Conservation (phyloP, 2,888 invertebrate species). For the Syrista parreyssii region DNA sequence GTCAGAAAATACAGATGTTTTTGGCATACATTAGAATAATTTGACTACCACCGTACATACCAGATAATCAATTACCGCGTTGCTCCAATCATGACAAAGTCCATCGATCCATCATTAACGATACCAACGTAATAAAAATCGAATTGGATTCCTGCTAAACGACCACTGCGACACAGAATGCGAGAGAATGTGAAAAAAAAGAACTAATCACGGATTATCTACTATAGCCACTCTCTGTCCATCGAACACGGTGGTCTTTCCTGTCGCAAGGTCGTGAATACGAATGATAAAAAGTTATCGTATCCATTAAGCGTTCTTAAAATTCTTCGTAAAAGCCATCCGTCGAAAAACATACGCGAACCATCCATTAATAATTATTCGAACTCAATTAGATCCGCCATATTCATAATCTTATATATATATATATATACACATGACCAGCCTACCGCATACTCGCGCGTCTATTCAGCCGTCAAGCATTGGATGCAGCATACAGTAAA, state of each 20-base stretch:
- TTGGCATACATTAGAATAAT: neutral
- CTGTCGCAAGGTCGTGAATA: neutral
- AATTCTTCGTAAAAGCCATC: neutral
- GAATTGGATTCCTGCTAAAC: neutral
- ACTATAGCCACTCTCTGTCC: neutral
- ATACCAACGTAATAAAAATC: neutral
- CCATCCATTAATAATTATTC: neutral
- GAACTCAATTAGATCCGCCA: neutral
- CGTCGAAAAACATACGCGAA: neutral
- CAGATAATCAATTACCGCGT: neutral
- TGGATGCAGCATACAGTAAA: neutral
- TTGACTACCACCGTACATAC: neutral
- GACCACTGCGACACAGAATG: neutral
- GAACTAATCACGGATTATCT: neutral
- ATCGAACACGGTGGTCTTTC: neutral
- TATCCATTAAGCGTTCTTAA: neutral
- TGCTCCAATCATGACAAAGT: neutral
- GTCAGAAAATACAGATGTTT: neutral
- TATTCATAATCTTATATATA: neutral
- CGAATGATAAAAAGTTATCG: neutral
- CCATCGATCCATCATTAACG: neutral
- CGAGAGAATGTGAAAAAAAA: neutral
- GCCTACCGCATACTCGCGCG: neutral
- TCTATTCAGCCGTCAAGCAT: neutral
- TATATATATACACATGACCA: neutral